A percentile compares a stretch with the other conserved stretches of the same genome.
Evolutionary conservation across 2,113 vertebrate species (phyloP).

Genomic region (Urocynchramus pylzowi): DNA sequence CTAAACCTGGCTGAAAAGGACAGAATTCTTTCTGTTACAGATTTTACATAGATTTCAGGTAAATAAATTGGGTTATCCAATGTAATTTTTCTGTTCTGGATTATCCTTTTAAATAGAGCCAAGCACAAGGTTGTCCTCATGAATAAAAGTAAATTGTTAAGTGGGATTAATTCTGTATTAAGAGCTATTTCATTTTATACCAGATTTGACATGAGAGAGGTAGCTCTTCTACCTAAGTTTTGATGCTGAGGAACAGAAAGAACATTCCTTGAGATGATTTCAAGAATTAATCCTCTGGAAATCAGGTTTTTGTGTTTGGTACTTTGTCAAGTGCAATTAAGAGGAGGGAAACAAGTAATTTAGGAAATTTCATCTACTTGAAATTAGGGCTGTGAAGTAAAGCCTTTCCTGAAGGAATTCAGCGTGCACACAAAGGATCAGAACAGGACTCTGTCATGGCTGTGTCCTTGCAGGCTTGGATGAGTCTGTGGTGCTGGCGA

Average conservation of each 20-base stretch:
- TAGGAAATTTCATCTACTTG: background rate
- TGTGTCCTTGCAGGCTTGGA: background rate
- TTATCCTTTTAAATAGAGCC: background rate
- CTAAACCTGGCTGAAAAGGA: background rate
- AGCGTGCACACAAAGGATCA: background rate
- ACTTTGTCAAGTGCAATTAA: background rate
- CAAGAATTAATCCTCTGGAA: background rate
- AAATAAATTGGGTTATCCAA: background rate
- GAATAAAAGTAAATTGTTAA: background rate
- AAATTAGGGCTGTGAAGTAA: background rate
- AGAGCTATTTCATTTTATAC: background rate
- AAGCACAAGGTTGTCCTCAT: background rate
- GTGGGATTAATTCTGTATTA: background rate
- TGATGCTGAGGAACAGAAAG: background rate
- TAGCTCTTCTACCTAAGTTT: background rate
- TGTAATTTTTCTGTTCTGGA: background rate
- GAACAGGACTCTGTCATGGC: accelerated
- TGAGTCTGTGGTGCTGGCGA: background rate
- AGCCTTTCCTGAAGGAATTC: background rate
- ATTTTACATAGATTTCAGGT: background rate
- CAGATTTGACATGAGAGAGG: background rate
- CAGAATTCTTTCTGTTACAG: background rate
- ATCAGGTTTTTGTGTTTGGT: background rate
- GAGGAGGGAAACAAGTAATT: background rate
- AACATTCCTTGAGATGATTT: background rate